Percentiles rank a stretch among this genome's conserved stretches.
phyloP scores from a whole-genome alignment of 2,888 invertebrate genomes.

The Stenichneumon culpator region DNA sequence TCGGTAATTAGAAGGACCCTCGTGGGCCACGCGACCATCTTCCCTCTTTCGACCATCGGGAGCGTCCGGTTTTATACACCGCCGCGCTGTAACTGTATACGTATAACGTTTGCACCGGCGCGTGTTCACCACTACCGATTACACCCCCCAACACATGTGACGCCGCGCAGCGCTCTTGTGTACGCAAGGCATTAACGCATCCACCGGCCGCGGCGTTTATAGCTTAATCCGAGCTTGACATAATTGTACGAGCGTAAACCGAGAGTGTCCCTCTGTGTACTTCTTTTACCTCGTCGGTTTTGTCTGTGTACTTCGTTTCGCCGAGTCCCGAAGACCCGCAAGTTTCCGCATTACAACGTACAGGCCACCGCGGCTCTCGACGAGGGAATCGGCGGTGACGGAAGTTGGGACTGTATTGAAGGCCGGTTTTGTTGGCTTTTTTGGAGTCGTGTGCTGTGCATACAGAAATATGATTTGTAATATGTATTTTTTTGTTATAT shows the following conservation, averaged over 20 bases:
- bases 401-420: neutral
- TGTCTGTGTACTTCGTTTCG: slow-evolving; percentile 47
- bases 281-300: slow-evolving; percentile 19
- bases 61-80: slow-evolving; percentile 64
- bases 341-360: slow-evolving; percentile 39
- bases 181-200: slow-evolving; percentile 42
- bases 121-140: neutral
- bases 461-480: neutral
- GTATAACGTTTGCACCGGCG: slow-evolving; percentile 46
- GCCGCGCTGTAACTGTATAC: neutral
- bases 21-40: slow-evolving; percentile 83
- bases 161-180: neutral
- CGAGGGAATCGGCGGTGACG: neutral
- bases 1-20: slow-evolving; percentile 84
- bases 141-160: neutral
- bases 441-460: neutral
- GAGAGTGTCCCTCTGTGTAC: slow-evolving; percentile 40
- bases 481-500: too few relatives aligned
- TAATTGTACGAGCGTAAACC: slow-evolving; percentile 62
- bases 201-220: slow-evolving; percentile 15
- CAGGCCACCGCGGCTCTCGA: neutral
- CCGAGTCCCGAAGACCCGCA: slow-evolving; percentile 68
- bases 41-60: slow-evolving; percentile 59
- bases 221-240: slow-evolving; percentile 64
- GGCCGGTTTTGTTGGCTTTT: neutral